These are phyloP conservation scores for Leucoma salicis DNA, from an alignment of 2,888 invertebrate genomes.

Conservation along the genomic window DNA sequence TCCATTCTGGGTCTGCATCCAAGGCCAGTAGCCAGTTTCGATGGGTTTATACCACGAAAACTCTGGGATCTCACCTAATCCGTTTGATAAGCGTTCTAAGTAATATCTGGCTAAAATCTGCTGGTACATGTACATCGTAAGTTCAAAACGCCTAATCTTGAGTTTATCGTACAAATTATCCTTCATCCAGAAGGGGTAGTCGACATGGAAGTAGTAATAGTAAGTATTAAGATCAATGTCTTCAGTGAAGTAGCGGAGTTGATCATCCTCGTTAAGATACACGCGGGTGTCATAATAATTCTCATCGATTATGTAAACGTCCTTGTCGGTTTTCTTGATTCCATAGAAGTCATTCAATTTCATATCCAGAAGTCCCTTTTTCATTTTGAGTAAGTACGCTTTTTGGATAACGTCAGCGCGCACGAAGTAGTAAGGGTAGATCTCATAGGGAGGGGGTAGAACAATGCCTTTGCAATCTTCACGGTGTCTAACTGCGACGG, in stretches of 20 bases:
- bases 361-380: conserved; percentile 63
- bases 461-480: conserved; percentile 74
- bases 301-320: conserved; percentile 83
- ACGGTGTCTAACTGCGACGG: conserved; percentile 77
- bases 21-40: conserved; percentile 81
- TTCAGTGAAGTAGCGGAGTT: conserved; percentile 84
- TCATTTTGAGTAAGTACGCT: conserved; percentile 77
- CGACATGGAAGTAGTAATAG: conserved; percentile 83
- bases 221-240: conserved; percentile 85
- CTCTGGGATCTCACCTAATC: conserved; percentile 66
- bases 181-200: conserved; percentile 85
- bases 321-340: conserved; percentile 71
- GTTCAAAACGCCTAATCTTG: conserved; percentile 72
- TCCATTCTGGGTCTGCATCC: conserved; percentile 79
- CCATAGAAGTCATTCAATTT: conserved; percentile 79
- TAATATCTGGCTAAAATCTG: conserved; percentile 85
- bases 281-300: conserved; percentile 84
- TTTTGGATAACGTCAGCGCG: conserved; percentile 85
- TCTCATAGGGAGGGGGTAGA: conserved; percentile 82
- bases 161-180: conserved; percentile 61
- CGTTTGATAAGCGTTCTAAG: conserved; percentile 78
- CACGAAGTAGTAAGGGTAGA: conserved; percentile 85
- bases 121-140: conserved; percentile 84
- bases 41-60: conserved; percentile 71
- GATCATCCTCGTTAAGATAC: conserved; percentile 78